These are phyloP conservation scores for Drosophila teissieri DNA, from an alignment of 1,140 invertebrate genomes.

Conservation along the genomic window DNA sequence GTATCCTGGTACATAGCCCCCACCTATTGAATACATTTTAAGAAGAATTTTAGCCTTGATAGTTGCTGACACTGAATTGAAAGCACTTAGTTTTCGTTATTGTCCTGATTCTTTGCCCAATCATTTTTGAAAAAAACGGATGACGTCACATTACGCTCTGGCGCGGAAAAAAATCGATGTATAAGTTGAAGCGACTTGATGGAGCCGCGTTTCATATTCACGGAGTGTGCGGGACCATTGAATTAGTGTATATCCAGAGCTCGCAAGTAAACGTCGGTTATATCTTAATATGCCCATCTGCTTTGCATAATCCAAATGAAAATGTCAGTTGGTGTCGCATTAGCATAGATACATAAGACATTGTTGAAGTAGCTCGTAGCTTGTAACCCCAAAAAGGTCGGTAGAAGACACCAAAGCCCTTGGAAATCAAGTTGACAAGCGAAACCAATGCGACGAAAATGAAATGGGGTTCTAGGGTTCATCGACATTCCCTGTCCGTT, in stretches of 20 bases:
- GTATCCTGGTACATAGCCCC: no score
- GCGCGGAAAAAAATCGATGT: slow-evolving; percentile 25
- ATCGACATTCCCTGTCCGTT: slow-evolving; percentile 47
- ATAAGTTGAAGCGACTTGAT: slow-evolving; percentile 43
- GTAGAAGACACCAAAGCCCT: slow-evolving; percentile 28
- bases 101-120: background rate
- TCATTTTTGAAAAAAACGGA: slow-evolving; percentile 7
- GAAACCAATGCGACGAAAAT: slow-evolving; percentile 29
- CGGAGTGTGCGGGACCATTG: slow-evolving; percentile 8
- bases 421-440: slow-evolving; percentile 28
- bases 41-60: no score
- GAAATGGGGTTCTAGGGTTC: slow-evolving; percentile 54
- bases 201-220: slow-evolving; percentile 39
- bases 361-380: background rate
- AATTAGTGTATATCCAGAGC: slow-evolving; percentile 35
- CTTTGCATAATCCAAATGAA: slow-evolving; percentile 35
- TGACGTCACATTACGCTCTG: slow-evolving; percentile 38
- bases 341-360: slow-evolving; percentile 28
- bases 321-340: slow-evolving; percentile 33
- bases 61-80: slow-evolving; percentile 1
- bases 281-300: slow-evolving; percentile 10
- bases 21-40: no score
- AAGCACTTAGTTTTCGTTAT: background rate
- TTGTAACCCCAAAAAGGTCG: background rate
- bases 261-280: slow-evolving; percentile 5